Percentiles rank a stretch among this genome's conserved stretches.
These are phyloP conservation scores for Ambastaia sidthimunki DNA, from an alignment of 2,797 vertebrate genomes.

Conservation along the genomic window DNA sequence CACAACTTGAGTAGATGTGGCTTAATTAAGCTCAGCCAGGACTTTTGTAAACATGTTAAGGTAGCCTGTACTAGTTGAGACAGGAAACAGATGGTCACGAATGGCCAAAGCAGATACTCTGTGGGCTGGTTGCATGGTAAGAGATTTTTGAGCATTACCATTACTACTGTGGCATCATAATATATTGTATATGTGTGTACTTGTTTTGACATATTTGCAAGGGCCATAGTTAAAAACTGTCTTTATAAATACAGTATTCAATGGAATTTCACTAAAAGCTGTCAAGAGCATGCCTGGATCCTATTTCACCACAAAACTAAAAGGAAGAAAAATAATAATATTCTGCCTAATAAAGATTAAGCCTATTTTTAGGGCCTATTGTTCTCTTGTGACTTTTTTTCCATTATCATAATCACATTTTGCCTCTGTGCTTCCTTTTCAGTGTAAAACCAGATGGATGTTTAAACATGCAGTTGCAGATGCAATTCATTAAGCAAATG, in stretches of 20 bases:
- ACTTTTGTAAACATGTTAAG: conserved; percentile 58
- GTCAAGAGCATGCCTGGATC: not conserved
- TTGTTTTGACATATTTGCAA: not conserved
- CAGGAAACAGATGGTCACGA: conserved; percentile 27
- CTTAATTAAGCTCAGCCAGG: conserved; percentile 44
- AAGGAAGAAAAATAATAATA: too few species aligned
- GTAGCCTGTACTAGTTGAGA: conserved; percentile 24
- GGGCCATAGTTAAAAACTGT: not conserved
- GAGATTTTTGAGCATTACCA: not conserved
- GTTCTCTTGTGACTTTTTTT: too few species aligned
- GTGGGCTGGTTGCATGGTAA: not conserved
- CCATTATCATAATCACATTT: not conserved
- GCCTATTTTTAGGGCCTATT: not conserved
- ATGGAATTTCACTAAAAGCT: not conserved
- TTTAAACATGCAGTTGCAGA: not conserved
- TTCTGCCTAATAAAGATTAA: too few species aligned
- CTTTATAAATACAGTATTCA: not conserved
- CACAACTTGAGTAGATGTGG: conserved; percentile 59
- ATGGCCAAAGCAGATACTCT: not conserved
- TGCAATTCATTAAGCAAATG: too few species aligned
- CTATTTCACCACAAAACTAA: not conserved
- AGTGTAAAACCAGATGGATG: not conserved
- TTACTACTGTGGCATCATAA: conserved; percentile 18
- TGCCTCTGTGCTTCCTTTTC: not conserved
- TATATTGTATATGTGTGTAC: not conserved